phyloP scores from a whole-genome alignment of 2,888 invertebrate genomes.

The Cephus pulcher region DNA sequence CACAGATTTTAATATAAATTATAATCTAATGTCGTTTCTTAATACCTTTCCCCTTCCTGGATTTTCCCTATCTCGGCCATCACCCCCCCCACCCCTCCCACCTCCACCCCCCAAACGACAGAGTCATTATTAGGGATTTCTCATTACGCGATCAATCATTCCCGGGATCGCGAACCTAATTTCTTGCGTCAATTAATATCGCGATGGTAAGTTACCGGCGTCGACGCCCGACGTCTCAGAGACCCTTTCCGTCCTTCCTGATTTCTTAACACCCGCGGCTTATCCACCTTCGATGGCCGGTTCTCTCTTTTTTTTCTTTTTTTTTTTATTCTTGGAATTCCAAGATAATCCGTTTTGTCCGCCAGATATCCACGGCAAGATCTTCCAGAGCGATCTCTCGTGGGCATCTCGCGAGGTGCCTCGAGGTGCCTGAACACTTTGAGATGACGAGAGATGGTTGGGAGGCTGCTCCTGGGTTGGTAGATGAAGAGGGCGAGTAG shows the following conservation, averaged over 20 bases:
- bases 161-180: conserved; percentile 56
- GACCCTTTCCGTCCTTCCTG: neutral
- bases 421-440: conserved; percentile 28
- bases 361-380: neutral
- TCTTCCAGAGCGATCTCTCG: neutral
- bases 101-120: conserved; percentile 44
- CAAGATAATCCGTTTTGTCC: neutral
- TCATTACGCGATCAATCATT: conserved; percentile 65
- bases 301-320: neutral
- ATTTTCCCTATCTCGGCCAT: conserved; percentile 28
- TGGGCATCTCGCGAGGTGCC: conserved; percentile 3
- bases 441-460: conserved; percentile 10
- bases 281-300: neutral
- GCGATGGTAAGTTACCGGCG: conserved; percentile 26
- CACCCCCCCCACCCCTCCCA: conserved; percentile 10
- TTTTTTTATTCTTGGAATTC: neutral
- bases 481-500: neutral
- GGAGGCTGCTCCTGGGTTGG: neutral
- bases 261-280: neutral
- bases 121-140: conserved; percentile 64
- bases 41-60: conserved; percentile 53
- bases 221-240: neutral
- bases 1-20: conserved; percentile 67
- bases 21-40: conserved; percentile 66
- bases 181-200: conserved; percentile 63